Conservation (phyloP, 2,888 invertebrate genomes). For the Eulithis testata region DNA sequence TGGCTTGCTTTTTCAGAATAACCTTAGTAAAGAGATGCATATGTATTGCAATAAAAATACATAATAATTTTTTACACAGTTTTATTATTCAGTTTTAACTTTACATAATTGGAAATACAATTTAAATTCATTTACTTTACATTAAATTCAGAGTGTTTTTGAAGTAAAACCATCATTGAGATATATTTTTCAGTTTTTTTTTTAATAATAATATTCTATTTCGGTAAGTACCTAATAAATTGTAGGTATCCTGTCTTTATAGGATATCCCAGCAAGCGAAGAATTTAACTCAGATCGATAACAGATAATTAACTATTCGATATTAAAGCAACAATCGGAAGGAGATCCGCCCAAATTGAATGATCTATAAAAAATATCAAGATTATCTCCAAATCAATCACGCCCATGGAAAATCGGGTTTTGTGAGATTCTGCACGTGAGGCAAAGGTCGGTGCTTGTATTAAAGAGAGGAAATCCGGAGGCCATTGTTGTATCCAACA, state of each 20-base stretch:
- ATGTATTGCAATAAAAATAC: too few relatives aligned
- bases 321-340: slow-evolving; percentile 51
- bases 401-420: slow-evolving; percentile 80
- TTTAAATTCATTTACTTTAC: too few relatives aligned
- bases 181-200: too few relatives aligned
- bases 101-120: too few relatives aligned
- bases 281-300: slow-evolving; percentile 28
- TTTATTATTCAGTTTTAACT: too few relatives aligned
- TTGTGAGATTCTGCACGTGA: slow-evolving; percentile 82
- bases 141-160: too few relatives aligned
- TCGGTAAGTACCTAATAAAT: not conserved
- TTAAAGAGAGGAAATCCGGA: slow-evolving; percentile 84
- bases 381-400: slow-evolving; percentile 82
- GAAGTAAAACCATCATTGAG: too few relatives aligned
- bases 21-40: too few relatives aligned
- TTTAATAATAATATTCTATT: too few relatives aligned
- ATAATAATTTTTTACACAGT: too few relatives aligned
- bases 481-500: slow-evolving; percentile 76
- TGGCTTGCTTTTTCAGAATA: not conserved
- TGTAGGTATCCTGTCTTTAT: not conserved
- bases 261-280: slow-evolving; percentile 4
- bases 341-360: slow-evolving; percentile 60
- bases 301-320: slow-evolving; percentile 38
- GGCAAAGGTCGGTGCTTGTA: slow-evolving; percentile 76
- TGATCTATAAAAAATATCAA: slow-evolving; percentile 62